Percentiles rank a stretch among this genome's conserved stretches.
phyloP scores from a whole-genome alignment of 2,888 invertebrate species.

The Calameuta filiformis region DNA sequence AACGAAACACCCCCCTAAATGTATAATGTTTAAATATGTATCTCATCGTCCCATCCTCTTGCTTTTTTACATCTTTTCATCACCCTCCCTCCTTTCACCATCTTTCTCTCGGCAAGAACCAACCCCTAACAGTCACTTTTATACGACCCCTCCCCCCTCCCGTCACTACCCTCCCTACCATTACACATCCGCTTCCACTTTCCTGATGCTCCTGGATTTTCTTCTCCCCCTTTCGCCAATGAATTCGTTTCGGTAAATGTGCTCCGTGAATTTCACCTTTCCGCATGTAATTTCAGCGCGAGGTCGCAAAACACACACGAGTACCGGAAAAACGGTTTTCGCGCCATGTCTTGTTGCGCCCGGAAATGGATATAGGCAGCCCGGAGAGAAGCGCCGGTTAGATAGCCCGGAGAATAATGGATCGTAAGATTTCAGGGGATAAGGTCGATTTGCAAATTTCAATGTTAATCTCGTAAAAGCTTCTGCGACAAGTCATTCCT shows the following conservation, averaged over 20 bases:
- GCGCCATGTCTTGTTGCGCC: neutral
- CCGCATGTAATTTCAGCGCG: neutral
- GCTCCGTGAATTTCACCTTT: neutral
- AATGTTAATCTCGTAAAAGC: neutral
- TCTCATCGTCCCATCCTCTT: neutral
- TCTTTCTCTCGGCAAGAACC: neutral
- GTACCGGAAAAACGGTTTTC: neutral
- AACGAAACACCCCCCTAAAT: neutral
- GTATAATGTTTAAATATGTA: neutral
- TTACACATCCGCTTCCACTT: neutral
- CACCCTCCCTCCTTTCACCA: neutral
- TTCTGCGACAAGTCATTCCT: neutral
- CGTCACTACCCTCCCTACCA: neutral
- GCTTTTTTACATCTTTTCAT: neutral
- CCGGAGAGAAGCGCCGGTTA: neutral
- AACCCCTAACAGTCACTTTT: neutral
- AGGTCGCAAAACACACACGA: neutral
- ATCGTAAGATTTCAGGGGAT: neutral
- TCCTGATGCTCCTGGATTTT: neutral
- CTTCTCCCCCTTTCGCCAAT: neutral
- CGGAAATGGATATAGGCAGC: neutral
- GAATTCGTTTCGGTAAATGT: neutral
- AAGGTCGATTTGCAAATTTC: neutral
- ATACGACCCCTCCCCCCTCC: neutral
- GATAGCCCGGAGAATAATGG: neutral